Conservation (phyloP, 2,888 invertebrate species). For the Lomographa bimaculata region DNA sequence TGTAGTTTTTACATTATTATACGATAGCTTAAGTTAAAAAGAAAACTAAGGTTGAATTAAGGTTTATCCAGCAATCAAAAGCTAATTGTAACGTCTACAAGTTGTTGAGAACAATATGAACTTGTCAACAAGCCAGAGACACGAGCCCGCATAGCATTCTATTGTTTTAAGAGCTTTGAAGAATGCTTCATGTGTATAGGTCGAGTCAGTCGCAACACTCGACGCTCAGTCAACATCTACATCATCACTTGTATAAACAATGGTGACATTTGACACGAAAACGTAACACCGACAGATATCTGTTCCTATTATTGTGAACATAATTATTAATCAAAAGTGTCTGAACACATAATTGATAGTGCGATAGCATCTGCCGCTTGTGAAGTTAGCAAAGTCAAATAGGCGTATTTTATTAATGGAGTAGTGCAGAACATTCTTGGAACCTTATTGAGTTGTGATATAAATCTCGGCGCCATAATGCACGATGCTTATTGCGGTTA, state of each 20-base stretch:
- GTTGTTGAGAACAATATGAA: slow-evolving; percentile 45
- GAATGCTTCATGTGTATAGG: slow-evolving; percentile 39
- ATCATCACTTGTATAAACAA: slow-evolving; percentile 33
- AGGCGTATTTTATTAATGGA: slow-evolving; percentile 9
- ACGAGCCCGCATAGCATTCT: slow-evolving; percentile 70
- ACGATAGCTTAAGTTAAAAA: no score
- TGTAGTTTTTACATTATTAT: no score
- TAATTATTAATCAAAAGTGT: slow-evolving; percentile 19
- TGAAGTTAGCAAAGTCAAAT: slow-evolving; percentile 17
- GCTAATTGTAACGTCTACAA: slow-evolving; percentile 59
- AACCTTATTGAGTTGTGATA: slow-evolving; percentile 14
- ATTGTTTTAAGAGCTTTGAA: slow-evolving; percentile 64
- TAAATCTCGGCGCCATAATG: slow-evolving; percentile 34
- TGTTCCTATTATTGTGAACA: slow-evolving; percentile 11
- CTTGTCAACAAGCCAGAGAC: slow-evolving; percentile 45
- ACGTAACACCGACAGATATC: slow-evolving; percentile 19
- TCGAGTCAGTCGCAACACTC: slow-evolving; percentile 40
- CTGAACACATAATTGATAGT: slow-evolving; percentile 21
- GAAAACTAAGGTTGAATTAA: slow-evolving; percentile 36
- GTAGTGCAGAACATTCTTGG: slow-evolving; percentile 15
- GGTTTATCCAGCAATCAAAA: slow-evolving; percentile 49
- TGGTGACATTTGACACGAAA: slow-evolving; percentile 31
- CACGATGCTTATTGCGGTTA: slow-evolving; percentile 32
- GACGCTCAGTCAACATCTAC: slow-evolving; percentile 32
- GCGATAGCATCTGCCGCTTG: slow-evolving; percentile 12